phyloP scores from a whole-genome alignment of 2,797 vertebrate genomes.

The Glossophaga mutica region DNA sequence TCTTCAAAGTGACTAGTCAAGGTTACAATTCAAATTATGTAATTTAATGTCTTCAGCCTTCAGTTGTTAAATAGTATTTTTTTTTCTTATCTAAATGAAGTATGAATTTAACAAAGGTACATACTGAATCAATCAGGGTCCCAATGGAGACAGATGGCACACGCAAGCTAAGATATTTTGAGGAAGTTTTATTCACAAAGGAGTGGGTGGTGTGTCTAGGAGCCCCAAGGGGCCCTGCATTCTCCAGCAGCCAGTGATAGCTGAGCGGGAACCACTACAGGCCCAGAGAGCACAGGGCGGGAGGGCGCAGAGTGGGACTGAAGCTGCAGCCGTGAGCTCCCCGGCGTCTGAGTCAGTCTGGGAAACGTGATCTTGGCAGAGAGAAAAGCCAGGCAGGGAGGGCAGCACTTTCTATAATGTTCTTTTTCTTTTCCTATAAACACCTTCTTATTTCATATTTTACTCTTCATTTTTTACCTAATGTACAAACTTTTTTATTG shows the following conservation, averaged over 20 bases:
- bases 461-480: not conserved
- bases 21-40: not conserved
- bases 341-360: not conserved
- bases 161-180: not conserved
- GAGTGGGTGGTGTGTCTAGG: fast-evolving
- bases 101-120: not conserved
- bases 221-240: fast-evolving
- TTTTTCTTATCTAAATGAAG: constrained; percentile 18
- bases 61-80: not conserved
- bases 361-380: not conserved
- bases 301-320: not conserved
- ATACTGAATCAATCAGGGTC: not conserved
- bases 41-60: not conserved
- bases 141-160: not conserved
- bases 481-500: not conserved
- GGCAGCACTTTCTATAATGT: not conserved
- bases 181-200: not conserved
- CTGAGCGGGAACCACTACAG: not conserved
- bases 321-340: not conserved
- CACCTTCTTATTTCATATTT: not conserved
- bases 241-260: not conserved
- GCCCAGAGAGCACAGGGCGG: not conserved
- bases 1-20: not conserved
- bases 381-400: not conserved
- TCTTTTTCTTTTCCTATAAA: not conserved